phyloP scores from a whole-genome alignment of 2,113 vertebrate genomes.

The Larimichthys crocea region DNA sequence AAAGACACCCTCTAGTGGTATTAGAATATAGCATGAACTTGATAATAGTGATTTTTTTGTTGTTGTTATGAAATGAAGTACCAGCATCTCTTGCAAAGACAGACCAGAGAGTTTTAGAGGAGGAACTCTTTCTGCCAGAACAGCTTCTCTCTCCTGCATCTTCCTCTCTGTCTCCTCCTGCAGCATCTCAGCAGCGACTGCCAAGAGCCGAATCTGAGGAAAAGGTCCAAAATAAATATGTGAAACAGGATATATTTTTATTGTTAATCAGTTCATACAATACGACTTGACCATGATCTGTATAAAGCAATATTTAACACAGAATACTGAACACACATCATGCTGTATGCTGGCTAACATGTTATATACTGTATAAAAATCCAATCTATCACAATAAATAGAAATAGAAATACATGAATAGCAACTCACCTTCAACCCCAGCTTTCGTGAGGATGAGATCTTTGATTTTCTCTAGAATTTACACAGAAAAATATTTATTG shows the following conservation, averaged over 20 bases:
- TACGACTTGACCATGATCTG: not conserved
- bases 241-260: not conserved
- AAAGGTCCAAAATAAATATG: not conserved
- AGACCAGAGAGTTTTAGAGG: conserved; percentile 60
- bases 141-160: conserved; percentile 55
- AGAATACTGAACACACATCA: not conserved
- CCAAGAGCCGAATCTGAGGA: conserved; percentile 72
- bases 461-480: conserved; percentile 66
- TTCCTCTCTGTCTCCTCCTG: conserved; percentile 63
- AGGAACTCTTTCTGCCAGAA: conserved; percentile 64
- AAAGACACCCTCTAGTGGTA: not conserved
- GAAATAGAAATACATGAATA: not conserved
- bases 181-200: conserved; percentile 69
- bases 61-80: not conserved
- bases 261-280: not conserved
- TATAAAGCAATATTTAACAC: not conserved
- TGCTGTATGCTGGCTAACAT: not conserved
- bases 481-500: not conserved
- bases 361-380: not conserved
- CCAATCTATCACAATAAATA: not conserved
- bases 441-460: conserved; percentile 68
- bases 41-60: too few species aligned
- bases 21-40: not conserved
- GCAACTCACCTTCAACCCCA: conserved; percentile 70
- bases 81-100: conserved; percentile 69